Evolutionary conservation across 2,113 vertebrate species (phyloP).

Genomic region (Struthio camelus): DNA sequence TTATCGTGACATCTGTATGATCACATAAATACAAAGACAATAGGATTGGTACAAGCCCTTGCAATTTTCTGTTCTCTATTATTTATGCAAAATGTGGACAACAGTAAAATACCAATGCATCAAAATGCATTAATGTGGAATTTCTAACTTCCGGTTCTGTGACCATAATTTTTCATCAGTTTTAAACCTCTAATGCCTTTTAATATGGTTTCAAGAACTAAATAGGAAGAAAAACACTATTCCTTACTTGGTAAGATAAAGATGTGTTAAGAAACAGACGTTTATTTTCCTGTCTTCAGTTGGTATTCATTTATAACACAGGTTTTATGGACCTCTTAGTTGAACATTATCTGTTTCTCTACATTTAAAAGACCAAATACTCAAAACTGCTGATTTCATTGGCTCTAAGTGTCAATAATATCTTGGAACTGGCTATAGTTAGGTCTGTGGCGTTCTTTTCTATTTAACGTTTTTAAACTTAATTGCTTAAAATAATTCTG

Average conservation of each 20-base stretch:
- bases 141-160: background rate
- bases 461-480: background rate
- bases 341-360: background rate
- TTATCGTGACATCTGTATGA: background rate
- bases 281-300: background rate
- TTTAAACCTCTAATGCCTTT: background rate
- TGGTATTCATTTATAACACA: background rate
- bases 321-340: constrained; percentile 28
- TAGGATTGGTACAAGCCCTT: background rate
- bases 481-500: background rate
- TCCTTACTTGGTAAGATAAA: background rate
- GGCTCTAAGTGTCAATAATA: background rate
- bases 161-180: background rate
- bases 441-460: background rate
- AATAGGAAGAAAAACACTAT: background rate
- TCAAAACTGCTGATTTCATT: background rate
- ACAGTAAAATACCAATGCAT: background rate
- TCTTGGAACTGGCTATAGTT: background rate
- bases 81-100: background rate
- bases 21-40: background rate
- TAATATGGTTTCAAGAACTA: background rate
- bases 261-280: background rate
- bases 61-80: background rate
- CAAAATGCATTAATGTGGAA: background rate
- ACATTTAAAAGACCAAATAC: background rate